phyloP scores from a whole-genome alignment of 2,797 vertebrate genomes.

The Balearica regulorum region DNA sequence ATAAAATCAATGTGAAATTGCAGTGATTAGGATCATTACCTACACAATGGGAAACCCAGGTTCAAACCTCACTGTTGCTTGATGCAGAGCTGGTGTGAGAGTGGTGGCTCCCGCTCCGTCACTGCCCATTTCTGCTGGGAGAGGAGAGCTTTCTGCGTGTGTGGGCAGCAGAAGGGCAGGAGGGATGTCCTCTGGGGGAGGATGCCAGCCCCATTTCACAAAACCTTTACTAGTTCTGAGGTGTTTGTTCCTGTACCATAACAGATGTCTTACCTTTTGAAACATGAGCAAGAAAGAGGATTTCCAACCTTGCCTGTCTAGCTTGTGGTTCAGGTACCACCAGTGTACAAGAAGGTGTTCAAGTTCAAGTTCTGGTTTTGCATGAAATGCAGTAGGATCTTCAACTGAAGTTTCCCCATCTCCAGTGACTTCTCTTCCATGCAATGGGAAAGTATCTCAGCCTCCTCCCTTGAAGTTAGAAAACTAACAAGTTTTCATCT shows the following conservation, averaged over 20 bases:
- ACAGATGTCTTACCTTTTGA: neutral
- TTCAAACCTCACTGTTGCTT: neutral
- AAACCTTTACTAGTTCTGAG: neutral
- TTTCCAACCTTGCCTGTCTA: neutral
- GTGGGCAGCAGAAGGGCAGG: neutral
- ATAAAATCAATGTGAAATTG: neutral
- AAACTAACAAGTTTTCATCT: neutral
- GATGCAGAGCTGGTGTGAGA: neutral
- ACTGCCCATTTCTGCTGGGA: neutral
- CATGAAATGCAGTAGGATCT: neutral
- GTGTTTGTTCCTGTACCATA: neutral
- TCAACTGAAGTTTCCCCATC: neutral
- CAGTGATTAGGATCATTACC: neutral
- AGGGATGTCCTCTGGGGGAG: neutral
- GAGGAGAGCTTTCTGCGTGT: neutral
- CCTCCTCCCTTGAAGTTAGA: neutral
- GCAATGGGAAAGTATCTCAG: neutral
- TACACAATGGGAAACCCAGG: neutral
- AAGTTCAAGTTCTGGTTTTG: neutral
- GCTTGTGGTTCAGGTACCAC: neutral
- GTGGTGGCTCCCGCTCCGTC: neutral
- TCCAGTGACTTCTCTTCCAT: neutral
- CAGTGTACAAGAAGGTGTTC: neutral
- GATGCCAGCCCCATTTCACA: neutral
- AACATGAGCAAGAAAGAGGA: neutral